phyloP scores from a whole-genome alignment of 2,888 invertebrate genomes.

The Rhagium mordax region DNA sequence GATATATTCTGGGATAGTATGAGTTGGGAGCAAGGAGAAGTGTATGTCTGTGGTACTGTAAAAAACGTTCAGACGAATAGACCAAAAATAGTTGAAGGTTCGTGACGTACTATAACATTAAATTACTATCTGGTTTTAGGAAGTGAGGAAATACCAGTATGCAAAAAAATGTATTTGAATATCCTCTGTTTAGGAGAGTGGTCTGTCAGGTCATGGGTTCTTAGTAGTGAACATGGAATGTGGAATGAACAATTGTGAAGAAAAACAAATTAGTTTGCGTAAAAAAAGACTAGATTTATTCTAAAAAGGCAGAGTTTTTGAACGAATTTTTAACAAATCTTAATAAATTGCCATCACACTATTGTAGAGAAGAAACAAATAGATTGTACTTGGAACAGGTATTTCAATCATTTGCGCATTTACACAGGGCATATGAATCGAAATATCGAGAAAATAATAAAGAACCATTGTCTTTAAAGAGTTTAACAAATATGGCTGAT shows the following conservation, averaged over 20 bases:
- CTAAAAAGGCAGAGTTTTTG: not conserved
- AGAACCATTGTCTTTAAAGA: not conserved
- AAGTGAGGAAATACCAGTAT: not conserved
- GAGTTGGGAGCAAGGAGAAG: too few species aligned
- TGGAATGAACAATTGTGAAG: not conserved
- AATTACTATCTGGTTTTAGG: not conserved
- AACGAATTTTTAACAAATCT: not conserved
- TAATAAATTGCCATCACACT: not conserved
- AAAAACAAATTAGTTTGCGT: not conserved
- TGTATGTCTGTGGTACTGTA: too few species aligned
- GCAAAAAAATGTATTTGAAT: not conserved
- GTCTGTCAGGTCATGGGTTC: not conserved
- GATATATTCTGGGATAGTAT: too few species aligned
- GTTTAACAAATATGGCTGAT: not conserved
- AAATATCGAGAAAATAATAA: not conserved
- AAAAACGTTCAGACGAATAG: too few species aligned
- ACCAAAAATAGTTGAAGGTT: not conserved
- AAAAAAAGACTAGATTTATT: not conserved
- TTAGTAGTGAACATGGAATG: not conserved
- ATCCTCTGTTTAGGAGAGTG: not conserved
- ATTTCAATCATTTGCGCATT: not conserved
- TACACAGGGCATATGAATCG: not conserved
- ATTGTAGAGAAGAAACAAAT: not conserved
- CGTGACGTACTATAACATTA: not conserved
- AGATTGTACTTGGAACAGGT: not conserved